These are phyloP conservation scores for Semaprochilodus insignis DNA, from an alignment of 2,797 vertebrate species.

Conservation along the genomic window DNA sequence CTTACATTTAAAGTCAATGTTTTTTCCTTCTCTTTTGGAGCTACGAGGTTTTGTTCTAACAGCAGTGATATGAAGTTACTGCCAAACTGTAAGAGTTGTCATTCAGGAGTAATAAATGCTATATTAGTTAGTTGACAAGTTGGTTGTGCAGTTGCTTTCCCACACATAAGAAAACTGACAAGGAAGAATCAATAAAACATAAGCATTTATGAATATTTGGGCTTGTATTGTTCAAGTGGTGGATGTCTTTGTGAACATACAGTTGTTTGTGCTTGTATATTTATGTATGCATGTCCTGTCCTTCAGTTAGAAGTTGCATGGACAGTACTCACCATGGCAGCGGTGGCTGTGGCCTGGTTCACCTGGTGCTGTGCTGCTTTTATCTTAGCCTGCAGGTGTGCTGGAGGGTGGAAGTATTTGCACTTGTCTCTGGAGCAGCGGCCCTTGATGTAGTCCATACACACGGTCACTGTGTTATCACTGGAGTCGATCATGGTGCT, in stretches of 20 bases:
- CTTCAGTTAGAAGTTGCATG: conserved; percentile 23
- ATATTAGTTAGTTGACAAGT: background rate
- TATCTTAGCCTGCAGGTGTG: conserved; percentile 99
- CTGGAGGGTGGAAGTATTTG: conserved; percentile 94
- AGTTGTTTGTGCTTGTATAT: too few relatives aligned
- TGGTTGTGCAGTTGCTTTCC: background rate
- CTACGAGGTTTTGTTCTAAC: too few relatives aligned
- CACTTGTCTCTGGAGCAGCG: conserved; percentile 79
- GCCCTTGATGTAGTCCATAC: conserved; percentile 99
- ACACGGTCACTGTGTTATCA: conserved; percentile 98
- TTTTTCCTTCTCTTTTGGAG: too few relatives aligned
- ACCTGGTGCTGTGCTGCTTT: conserved; percentile 99
- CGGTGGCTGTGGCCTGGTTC: conserved; percentile 96
- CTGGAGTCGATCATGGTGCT: conserved; percentile 99
- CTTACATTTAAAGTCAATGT: too few relatives aligned
- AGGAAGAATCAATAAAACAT: background rate
- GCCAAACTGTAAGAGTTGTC: conserved; percentile 10
- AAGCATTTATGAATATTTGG: too few relatives aligned
- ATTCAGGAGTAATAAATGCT: background rate
- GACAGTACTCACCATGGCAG: conserved; percentile 92
- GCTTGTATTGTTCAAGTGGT: too few relatives aligned
- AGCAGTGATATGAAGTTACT: background rate
- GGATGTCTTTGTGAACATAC: too few relatives aligned
- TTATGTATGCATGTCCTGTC: conserved; percentile 39
- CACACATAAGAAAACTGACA: conserved; percentile 21